phyloP scores from a whole-genome alignment of 2,888 invertebrate species.

The Hirtodrosophila histrioides region DNA sequence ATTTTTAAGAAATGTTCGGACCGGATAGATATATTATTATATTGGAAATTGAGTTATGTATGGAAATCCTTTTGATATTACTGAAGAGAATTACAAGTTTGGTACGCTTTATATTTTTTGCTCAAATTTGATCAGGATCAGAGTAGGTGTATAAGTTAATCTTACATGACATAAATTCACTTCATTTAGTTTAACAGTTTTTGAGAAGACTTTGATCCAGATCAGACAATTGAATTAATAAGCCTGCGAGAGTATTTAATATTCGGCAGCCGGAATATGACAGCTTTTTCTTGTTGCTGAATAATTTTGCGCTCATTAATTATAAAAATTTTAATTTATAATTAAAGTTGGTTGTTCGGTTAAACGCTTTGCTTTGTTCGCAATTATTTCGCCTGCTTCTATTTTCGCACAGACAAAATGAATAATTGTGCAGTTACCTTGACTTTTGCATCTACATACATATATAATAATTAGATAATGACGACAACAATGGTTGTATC shows the following conservation, averaged over 20 bases:
- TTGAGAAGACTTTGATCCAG: too few relatives aligned
- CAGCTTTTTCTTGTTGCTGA: not conserved
- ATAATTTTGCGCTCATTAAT: conserved; percentile 33
- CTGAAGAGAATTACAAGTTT: too few relatives aligned
- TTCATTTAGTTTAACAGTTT: too few relatives aligned
- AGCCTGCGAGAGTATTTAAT: not conserved
- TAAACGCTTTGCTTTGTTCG: conserved; percentile 44
- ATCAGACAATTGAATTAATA: not conserved
- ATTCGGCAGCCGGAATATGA: not conserved
- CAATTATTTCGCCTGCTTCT: conserved; percentile 39
- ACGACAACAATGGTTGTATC: conserved; percentile 35
- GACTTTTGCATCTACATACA: conserved; percentile 68
- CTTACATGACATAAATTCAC: too few relatives aligned
- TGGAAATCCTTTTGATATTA: too few relatives aligned
- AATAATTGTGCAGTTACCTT: conserved; percentile 74
- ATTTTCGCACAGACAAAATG: conserved; percentile 49
- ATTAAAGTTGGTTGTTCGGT: conserved; percentile 22
- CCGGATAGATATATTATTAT: too few relatives aligned
- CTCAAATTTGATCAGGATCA: too few relatives aligned
- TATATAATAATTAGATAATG: conserved; percentile 67
- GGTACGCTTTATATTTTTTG: too few relatives aligned
- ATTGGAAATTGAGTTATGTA: too few relatives aligned
- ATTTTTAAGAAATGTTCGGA: too few relatives aligned
- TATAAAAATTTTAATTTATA: conserved; percentile 33
- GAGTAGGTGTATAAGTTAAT: too few relatives aligned